Conservation (phyloP, 2,113 vertebrate species). For the Cryptomyrus ogoouensis region DNA sequence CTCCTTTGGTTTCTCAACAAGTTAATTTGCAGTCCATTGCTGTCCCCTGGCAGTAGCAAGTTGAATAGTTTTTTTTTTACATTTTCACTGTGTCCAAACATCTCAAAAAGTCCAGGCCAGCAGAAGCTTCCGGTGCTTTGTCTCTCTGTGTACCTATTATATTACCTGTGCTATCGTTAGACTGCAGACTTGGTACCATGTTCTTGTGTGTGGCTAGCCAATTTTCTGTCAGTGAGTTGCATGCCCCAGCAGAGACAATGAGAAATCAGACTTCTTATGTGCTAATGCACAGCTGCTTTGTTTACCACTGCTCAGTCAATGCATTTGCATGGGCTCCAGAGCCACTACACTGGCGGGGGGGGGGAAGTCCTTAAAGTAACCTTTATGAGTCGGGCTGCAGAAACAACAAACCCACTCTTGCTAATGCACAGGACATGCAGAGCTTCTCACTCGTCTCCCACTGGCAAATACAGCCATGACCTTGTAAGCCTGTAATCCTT, state of each 20-base stretch:
- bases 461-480: background rate
- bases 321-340: background rate
- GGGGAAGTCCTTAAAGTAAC: background rate
- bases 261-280: background rate
- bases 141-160: background rate
- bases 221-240: background rate
- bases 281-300: background rate
- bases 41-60: background rate
- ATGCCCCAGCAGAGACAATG: background rate
- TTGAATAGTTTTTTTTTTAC: background rate
- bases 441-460: background rate
- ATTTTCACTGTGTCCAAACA: background rate
- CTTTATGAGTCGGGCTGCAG: background rate
- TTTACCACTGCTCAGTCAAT: background rate
- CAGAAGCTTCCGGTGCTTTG: background rate
- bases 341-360: background rate
- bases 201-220: background rate
- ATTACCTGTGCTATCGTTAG: background rate
- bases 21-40: background rate
- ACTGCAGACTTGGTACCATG: background rate
- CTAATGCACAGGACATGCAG: background rate
- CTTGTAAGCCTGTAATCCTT: background rate
- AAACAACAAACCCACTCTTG: background rate
- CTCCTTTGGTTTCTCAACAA: background rate
- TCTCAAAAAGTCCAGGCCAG: background rate